These are phyloP conservation scores for Plagodis dolabraria DNA, from an alignment of 2,888 invertebrate species.

Conservation along the genomic window DNA sequence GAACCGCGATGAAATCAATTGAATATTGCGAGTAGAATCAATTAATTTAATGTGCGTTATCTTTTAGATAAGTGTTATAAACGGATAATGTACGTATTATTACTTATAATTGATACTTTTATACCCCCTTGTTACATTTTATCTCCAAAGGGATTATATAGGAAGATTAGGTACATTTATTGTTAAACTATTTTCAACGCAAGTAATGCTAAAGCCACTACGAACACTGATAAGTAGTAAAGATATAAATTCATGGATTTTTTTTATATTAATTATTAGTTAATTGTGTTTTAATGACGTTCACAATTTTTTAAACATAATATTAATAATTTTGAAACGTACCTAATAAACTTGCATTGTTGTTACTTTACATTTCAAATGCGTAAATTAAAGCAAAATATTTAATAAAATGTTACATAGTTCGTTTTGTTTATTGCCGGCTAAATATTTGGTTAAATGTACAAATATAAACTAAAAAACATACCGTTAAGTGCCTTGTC, in stretches of 20 bases:
- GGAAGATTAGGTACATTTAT: not conserved
- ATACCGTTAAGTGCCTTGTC: too few relatives aligned
- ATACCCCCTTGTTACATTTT: slow-evolving; percentile 27
- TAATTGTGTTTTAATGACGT: slow-evolving; percentile 17
- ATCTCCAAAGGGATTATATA: slow-evolving; percentile 22
- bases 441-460: too few relatives aligned
- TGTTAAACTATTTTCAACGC: not conserved
- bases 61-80: slow-evolving; percentile 20
- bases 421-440: too few relatives aligned
- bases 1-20: slow-evolving; percentile 12
- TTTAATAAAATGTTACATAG: too few relatives aligned
- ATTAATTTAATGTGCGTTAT: slow-evolving; percentile 17
- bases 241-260: too few relatives aligned
- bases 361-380: too few relatives aligned
- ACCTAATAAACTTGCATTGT: too few relatives aligned
- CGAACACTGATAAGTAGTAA: too few relatives aligned
- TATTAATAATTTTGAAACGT: too few relatives aligned
- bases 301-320: slow-evolving; percentile 1
- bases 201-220: too few relatives aligned
- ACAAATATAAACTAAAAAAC: too few relatives aligned
- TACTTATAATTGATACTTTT: slow-evolving; percentile 22
- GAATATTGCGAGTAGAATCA: slow-evolving; percentile 10
- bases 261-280: not conserved
- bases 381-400: too few relatives aligned
- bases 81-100: slow-evolving; percentile 16